Conservation (phyloP, 2,888 invertebrate genomes). For the Frankliniella fusca region DNA sequence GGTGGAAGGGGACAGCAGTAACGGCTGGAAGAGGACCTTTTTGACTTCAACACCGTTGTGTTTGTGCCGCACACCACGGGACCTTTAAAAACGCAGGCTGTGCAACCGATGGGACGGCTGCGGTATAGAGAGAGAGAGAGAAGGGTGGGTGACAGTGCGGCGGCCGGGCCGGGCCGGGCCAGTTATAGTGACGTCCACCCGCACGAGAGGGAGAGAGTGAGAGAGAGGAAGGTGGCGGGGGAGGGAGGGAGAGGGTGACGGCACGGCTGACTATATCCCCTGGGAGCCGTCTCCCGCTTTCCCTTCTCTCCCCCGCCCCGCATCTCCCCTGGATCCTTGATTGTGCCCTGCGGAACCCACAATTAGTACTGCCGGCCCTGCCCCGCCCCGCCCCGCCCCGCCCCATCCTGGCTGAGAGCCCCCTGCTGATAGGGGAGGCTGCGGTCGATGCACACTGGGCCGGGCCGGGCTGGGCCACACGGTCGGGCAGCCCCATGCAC, state of each 20-base stretch:
- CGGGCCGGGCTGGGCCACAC: background rate
- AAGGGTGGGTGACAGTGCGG: background rate
- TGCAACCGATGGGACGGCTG: too few relatives aligned
- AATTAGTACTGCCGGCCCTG: constrained; percentile 17
- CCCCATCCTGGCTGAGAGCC: background rate
- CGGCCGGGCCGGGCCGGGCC: background rate
- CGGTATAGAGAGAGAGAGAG: too few relatives aligned
- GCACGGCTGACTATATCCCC: background rate
- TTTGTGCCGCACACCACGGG: too few relatives aligned
- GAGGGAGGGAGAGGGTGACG: background rate
- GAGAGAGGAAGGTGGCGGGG: background rate
- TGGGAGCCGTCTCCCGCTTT: background rate
- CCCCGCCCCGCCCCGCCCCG: background rate
- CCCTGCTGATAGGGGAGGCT: background rate
- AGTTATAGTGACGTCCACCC: background rate
- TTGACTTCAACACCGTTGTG: too few relatives aligned
- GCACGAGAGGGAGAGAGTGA: background rate
- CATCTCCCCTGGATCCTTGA: constrained; percentile 16
- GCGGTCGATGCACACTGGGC: background rate
- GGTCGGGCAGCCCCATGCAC: background rate
- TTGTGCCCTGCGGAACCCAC: constrained; percentile 25
- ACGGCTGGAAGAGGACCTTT: too few relatives aligned
- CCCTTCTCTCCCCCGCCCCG: background rate
- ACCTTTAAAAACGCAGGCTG: too few relatives aligned
- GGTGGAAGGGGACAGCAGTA: background rate